Conservation (phyloP, 1,140 invertebrate species). For the Dendroctonus ponderosae region DNA sequence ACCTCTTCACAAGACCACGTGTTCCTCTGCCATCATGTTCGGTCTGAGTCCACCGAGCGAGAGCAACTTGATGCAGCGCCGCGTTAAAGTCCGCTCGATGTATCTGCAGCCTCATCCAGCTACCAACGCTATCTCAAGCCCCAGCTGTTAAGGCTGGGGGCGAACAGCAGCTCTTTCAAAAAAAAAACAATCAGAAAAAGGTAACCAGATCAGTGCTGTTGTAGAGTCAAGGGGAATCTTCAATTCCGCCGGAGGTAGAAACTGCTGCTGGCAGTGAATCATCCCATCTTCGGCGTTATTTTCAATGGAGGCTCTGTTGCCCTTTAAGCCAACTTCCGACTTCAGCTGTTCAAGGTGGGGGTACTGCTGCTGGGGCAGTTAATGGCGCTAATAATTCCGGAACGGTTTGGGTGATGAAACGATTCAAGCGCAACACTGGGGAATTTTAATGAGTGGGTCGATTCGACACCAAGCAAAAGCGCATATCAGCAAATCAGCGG, state of each 20-base stretch:
- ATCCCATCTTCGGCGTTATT: too few species aligned
- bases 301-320: too few species aligned
- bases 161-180: neutral
- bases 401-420: slow-evolving; percentile 28
- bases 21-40: slow-evolving; percentile 54
- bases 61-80: slow-evolving; percentile 77
- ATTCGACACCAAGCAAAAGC: too few species aligned
- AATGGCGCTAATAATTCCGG: slow-evolving; percentile 1
- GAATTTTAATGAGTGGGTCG: slow-evolving; percentile 26
- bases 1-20: slow-evolving; percentile 20
- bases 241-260: neutral
- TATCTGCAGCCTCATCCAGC: slow-evolving; percentile 40
- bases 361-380: too few species aligned
- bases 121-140: slow-evolving; percentile 48
- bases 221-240: too few species aligned
- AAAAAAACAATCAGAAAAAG: neutral
- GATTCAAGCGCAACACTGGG: neutral
- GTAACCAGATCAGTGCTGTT: too few species aligned
- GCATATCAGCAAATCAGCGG: too few species aligned
- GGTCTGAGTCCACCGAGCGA: slow-evolving; percentile 83
- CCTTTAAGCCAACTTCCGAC: too few species aligned
- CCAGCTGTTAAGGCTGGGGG: slow-evolving; percentile 44
- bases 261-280: slow-evolving; percentile 27
- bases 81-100: slow-evolving; percentile 56
- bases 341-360: too few species aligned